Base-by-base conservation (phyloP, 35 echinoderm and acorn worm genomes). In the Eucidaris tribuloides region DNA sequence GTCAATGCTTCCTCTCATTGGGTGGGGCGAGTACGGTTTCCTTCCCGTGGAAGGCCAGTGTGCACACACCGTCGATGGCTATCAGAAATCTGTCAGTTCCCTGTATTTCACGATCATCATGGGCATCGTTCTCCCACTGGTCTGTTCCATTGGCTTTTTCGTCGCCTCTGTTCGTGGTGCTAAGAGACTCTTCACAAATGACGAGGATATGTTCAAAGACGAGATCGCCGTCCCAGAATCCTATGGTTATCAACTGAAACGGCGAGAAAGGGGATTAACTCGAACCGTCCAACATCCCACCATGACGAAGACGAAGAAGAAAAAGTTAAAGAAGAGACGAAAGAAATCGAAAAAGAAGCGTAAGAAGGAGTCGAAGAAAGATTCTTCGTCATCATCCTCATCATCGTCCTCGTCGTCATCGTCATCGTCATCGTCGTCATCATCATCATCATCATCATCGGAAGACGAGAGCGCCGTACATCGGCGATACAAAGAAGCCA, bases 391-490 rank as follows among this genome's bases (percentile, higher is more conserved):
- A 39, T 38, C 33, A 1, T 77, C 56, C 3, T 78, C 84, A 14
- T 77, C 72, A 28, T 84, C 82, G 18, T 84, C 82, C 1, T 84
- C 82, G 3, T 83, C 59, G 3, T 84, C 82, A 0, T 84, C 82
- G 2, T 84, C 82, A 22, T 84, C 82, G 1, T 84, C 81, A 1
- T 84, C 82, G 25, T 84, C 58, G 0, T 87, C 72, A 43, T 78
- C 74, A 13, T 79, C 57, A 29, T 57, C 54, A 27, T 82, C 79
- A 20, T 82, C 80, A 1, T 87, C 85, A 35, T 54, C 55, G 36
- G 85, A 87, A n/a, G 76, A 87, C 35, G 76, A 87, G 20, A 79
- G 85, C 31, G 72, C 76, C 44, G 41, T 77, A 60, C 76, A 87
- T 79, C 54, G 52, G 1, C 78, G 76, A 15, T 87, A 87, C 57